phyloP scores from a whole-genome alignment of 2,113 vertebrate species.

The Sclerurus mexicanus region DNA sequence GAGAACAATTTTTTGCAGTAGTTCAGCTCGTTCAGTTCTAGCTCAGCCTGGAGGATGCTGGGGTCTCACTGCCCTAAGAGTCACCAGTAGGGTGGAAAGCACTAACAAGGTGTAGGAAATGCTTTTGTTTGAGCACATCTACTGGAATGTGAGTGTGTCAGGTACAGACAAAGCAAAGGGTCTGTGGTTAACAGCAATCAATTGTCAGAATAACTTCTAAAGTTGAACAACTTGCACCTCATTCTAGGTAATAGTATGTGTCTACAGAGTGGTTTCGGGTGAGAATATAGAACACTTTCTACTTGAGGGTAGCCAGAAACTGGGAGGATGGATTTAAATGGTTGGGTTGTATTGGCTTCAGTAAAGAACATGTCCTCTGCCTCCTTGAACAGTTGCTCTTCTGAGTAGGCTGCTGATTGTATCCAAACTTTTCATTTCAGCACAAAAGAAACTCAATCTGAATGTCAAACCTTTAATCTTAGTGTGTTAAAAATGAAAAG shows the following conservation, averaged over 20 bases:
- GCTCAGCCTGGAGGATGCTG: background rate
- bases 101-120: background rate
- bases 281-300: background rate
- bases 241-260: background rate
- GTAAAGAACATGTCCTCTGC: background rate
- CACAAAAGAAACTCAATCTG: background rate
- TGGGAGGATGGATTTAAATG: background rate
- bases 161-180: background rate
- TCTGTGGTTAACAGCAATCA: background rate
- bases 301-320: background rate
- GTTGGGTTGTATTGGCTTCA: rapidly evolving
- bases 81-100: background rate
- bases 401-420: background rate
- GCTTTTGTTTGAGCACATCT: background rate
- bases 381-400: background rate
- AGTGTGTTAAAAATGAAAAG: background rate
- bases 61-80: background rate
- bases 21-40: background rate
- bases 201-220: background rate
- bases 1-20: background rate
- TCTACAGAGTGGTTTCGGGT: background rate
- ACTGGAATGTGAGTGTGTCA: background rate
- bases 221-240: background rate
- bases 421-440: background rate
- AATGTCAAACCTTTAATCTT: background rate